Evolutionary conservation across 2,888 invertebrate species (phyloP), one percentile per base, ranked within the genome.

Genomic region (Drosophila crucigera): DNA sequence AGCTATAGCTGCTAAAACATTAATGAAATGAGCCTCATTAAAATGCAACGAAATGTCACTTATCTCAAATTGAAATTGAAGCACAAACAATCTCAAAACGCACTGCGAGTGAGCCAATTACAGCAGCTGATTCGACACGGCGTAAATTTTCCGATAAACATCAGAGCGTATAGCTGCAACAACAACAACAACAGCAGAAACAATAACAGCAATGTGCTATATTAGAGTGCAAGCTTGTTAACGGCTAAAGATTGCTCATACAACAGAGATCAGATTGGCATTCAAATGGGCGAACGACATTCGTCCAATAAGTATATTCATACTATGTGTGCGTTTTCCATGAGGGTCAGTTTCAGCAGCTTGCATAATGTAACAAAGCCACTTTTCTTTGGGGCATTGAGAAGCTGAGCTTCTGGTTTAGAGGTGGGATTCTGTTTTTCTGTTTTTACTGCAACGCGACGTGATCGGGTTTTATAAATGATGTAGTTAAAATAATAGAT

Each of bases 41-140:
- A 91, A 89, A 89, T 89, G 88, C 88, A 89, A 91, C 91, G 91
- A 91, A 89, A 84, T 87, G 90, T 91, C 82, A 87, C 82, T 87
- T 91, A 91, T 89, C 88, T 89, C 81, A 91, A 89, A 89, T 84
- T 89, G 90, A 84, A 79, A 81, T 83, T 81, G 79, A 76, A 76
- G 79, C 79, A 80, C 82, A 86, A 86, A 80, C 89, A 82, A 74
- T 83, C 72, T 83, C 60, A 56, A 69, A 66, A 73, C 67, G 60
- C 63, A 78, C 70, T 58, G 37, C 9, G 49, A 54, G 33, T 35
- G 28, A 64, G 66, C 82, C 76, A 80, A 78, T 78, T 82, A 80
- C 55, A 68, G 64, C 67, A 39, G 68, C 47, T 47, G 71, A 80
- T 79, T 73, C 68, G 76, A 81, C 79, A 73, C 56, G 70, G 89